These are phyloP conservation scores for Trisateles emortualis DNA, from an alignment of 2,888 invertebrate genomes.

Conservation along the genomic window DNA sequence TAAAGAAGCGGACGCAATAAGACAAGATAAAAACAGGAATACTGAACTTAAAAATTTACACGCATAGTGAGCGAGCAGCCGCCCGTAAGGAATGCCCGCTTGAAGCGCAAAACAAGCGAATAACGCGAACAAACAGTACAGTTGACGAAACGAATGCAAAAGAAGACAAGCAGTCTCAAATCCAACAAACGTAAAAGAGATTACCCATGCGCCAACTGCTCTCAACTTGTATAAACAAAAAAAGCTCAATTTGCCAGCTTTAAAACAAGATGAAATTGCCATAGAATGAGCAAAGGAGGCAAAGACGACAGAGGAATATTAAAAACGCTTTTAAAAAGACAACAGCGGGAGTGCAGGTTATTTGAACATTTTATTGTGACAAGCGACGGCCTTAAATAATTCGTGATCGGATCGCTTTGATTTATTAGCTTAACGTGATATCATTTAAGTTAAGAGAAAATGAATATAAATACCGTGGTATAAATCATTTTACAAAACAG, in stretches of 20 bases:
- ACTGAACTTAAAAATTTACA: conserved; percentile 78
- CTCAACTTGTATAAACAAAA: conserved; percentile 85
- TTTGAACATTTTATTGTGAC: conserved; percentile 77
- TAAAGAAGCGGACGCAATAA: conserved; percentile 51
- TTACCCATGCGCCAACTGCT: conserved; percentile 83
- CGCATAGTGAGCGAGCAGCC: conserved; percentile 75
- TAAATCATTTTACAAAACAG: too few species aligned
- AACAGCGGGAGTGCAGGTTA: conserved; percentile 71
- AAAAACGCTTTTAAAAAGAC: conserved; percentile 83
- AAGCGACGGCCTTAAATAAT: conserved; percentile 46
- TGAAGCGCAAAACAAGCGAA: conserved; percentile 59
- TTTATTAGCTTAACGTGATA: background rate
- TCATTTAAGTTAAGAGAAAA: background rate
- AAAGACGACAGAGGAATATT: conserved; percentile 82
- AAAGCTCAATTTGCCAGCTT: conserved; percentile 79
- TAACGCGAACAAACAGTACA: conserved; percentile 73
- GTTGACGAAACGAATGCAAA: conserved; percentile 80
- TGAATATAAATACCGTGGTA: background rate
- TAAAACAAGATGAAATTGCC: conserved; percentile 81
- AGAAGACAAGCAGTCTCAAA: conserved; percentile 74
- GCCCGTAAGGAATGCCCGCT: conserved; percentile 68
- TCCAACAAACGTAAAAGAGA: conserved; percentile 84
- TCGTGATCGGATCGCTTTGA: background rate
- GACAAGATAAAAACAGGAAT: conserved; percentile 57
- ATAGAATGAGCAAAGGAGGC: conserved; percentile 75